These are phyloP conservation scores for Hippocampus comes DNA, from an alignment of 2,113 vertebrate genomes.

Conservation along the genomic window DNA sequence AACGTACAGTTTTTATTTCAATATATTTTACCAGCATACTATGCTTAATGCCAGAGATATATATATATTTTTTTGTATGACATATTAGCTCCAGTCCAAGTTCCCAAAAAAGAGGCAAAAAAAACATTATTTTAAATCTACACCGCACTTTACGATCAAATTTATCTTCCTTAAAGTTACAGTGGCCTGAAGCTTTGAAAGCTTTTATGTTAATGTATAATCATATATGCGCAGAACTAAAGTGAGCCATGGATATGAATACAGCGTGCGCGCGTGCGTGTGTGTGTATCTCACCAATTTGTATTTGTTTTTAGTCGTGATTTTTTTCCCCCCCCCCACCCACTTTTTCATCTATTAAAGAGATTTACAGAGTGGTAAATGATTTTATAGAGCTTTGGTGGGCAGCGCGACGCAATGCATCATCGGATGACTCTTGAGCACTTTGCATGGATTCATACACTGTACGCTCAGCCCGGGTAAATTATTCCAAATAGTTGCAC, in stretches of 20 bases:
- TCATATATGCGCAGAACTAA: conserved; percentile 21
- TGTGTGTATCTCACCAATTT: conserved; percentile 32
- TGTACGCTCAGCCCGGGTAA: conserved; percentile 5
- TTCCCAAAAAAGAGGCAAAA: neutral
- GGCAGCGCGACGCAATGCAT: conserved; percentile 39
- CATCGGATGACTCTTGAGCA: conserved; percentile 18
- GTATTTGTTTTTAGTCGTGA: conserved; percentile 54
- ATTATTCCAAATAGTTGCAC: conserved; percentile 20
- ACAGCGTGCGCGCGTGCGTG: neutral
- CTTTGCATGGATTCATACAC: conserved; percentile 33
- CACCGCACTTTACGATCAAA: conserved; percentile 21
- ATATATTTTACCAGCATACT: neutral
- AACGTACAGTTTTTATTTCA: neutral
- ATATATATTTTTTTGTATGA: neutral
- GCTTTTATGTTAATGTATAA: conserved; percentile 47
- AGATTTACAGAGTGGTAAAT: conserved; percentile 57
- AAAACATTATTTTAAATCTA: conserved; percentile 13
- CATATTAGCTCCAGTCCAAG: neutral
- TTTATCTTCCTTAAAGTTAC: conserved; percentile 23
- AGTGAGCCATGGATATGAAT: conserved; percentile 16
- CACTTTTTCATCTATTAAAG: conserved; percentile 53
- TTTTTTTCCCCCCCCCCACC: conserved; percentile 10
- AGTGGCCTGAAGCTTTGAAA: conserved; percentile 21
- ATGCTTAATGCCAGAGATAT: neutral
- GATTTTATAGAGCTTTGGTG: conserved; percentile 37